Conservation (phyloP, 1,140 invertebrate genomes). For the Berghia stephanieae region DNA sequence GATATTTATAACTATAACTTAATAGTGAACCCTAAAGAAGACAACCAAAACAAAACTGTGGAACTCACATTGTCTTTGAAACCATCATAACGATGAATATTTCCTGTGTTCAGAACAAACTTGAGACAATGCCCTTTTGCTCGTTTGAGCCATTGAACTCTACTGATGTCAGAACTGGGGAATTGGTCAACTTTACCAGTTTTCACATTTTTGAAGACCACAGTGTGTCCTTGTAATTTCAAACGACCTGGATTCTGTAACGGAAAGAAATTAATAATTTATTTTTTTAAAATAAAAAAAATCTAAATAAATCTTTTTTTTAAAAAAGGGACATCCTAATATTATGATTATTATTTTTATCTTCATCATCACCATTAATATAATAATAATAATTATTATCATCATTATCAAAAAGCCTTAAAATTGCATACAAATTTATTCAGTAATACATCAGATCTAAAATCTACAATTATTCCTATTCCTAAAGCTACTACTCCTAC, state of each 20-base stretch:
- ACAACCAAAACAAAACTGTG: neutral
- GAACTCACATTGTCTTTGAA: constrained; percentile 87
- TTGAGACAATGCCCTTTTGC: constrained; percentile 89
- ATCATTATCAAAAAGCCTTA: neutral
- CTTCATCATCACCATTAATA: neutral
- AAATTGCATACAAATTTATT: neutral
- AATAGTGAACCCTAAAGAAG: too few species aligned
- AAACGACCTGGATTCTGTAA: constrained; percentile 76
- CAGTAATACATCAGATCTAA: neutral
- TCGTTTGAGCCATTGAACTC: constrained; percentile 92
- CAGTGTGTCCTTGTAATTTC: constrained; percentile 90
- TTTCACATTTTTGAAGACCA: constrained; percentile 94
- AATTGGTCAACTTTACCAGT: constrained; percentile 97
- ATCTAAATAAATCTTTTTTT: neutral
- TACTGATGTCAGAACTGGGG: constrained; percentile 83
- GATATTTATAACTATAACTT: too few species aligned
- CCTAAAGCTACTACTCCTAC: too few species aligned
- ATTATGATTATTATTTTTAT: neutral
- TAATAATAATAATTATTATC: neutral
- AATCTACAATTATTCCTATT: neutral
- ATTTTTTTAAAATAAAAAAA: neutral
- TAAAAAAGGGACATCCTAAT: neutral
- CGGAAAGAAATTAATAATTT: constrained; percentile 18
- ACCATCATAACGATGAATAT: constrained; percentile 89
- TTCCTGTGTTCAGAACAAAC: constrained; percentile 90